Conservation (phyloP, 2,797 vertebrate species). For the Channallabes apus region DNA sequence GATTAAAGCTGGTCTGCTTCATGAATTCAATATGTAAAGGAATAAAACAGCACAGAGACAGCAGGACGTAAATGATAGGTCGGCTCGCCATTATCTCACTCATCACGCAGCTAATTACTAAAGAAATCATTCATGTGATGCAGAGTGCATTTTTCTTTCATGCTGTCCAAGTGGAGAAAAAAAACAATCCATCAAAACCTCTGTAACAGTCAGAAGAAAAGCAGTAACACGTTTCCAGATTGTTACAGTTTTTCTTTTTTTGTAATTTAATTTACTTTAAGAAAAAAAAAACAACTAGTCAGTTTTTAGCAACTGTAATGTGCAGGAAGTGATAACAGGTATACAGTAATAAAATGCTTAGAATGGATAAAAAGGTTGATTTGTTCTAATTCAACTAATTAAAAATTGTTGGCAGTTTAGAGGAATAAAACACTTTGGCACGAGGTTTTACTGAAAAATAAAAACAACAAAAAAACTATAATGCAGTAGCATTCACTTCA, state of each 20-base stretch:
- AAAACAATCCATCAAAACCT: neutral
- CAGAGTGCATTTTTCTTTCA: neutral
- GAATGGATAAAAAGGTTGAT: neutral
- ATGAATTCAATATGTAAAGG: neutral
- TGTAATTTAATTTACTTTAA: neutral
- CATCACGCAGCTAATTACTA: neutral
- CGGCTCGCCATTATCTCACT: neutral
- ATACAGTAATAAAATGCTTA: neutral
- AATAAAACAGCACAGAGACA: neutral
- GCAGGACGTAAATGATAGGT: neutral
- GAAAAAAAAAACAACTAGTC: neutral
- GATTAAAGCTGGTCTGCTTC: neutral
- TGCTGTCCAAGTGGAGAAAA: neutral
- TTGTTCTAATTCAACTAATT: neutral
- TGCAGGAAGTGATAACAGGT: neutral
- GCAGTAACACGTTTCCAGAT: neutral
- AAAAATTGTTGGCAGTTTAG: neutral
- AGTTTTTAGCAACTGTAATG: neutral
- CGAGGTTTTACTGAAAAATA: neutral
- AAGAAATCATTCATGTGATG: neutral
- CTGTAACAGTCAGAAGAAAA: neutral
- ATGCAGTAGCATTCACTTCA: neutral
- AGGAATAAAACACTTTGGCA: neutral
- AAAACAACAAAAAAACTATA: neutral
- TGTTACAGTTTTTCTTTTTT: neutral